Conservation (phyloP, 2,113 vertebrate genomes). For the Pungitius pungitius region DNA sequence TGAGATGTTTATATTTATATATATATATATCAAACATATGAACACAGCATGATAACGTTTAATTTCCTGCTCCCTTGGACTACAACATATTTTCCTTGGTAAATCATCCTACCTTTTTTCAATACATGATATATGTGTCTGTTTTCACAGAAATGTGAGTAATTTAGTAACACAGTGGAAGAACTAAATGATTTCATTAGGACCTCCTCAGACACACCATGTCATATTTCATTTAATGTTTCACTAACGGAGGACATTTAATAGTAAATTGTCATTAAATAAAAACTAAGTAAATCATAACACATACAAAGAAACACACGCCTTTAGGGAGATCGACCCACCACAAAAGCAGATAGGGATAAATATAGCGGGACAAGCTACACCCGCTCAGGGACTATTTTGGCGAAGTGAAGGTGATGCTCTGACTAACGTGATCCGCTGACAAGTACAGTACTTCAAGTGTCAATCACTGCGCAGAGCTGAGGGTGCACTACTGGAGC, state of each 20-base stretch:
- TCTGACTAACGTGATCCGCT: slow-evolving; percentile 72
- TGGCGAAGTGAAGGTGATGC: slow-evolving; percentile 72
- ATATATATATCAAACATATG: not conserved
- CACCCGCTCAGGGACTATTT: slow-evolving; percentile 76
- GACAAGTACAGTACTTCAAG: slow-evolving; percentile 77
- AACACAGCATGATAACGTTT: not conserved
- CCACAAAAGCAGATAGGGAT: slow-evolving; percentile 64
- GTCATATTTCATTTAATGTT: slow-evolving; percentile 23
- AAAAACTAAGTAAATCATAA: slow-evolving; percentile 59
- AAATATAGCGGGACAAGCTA: slow-evolving; percentile 68
- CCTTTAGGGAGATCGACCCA: slow-evolving; percentile 37
- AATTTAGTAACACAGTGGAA: not conserved
- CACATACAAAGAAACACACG: slow-evolving; percentile 61
- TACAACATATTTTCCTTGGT: not conserved
- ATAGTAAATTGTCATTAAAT: slow-evolving; percentile 48
- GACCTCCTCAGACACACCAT: slow-evolving; percentile 10
- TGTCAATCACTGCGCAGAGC: slow-evolving; percentile 63
- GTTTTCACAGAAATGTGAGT: not conserved
- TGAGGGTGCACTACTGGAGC: slow-evolving; percentile 66
- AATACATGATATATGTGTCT: not conserved
- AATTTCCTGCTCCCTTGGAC: not conserved
- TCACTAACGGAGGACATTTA: slow-evolving; percentile 13
- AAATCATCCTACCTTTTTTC: not conserved
- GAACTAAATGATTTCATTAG: not conserved
- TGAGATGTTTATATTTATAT: too few species aligned